phyloP scores from a whole-genome alignment of 1,140 invertebrate species.

The Drosophila santomea region DNA sequence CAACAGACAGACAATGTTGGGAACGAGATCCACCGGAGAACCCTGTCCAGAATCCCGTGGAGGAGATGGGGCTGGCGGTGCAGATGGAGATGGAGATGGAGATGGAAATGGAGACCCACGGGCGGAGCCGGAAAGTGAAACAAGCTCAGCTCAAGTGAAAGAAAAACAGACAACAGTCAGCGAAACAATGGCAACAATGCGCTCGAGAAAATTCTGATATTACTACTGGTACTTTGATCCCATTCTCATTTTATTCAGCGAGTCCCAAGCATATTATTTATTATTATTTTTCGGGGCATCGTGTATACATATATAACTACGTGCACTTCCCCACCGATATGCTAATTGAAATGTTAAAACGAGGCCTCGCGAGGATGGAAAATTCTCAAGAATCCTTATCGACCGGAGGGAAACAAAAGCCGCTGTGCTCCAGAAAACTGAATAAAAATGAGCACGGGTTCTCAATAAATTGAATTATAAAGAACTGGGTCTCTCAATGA shows the following conservation, averaged over 20 bases:
- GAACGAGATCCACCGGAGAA: background rate
- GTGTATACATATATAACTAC: conserved; percentile 4
- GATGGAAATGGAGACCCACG: conserved; percentile 1
- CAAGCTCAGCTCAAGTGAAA: conserved; percentile 72
- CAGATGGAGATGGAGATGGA: background rate
- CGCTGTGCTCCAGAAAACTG: conserved; percentile 10
- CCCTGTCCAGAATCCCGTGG: conserved; percentile 11
- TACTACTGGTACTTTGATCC: conserved; percentile 49
- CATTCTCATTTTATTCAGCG: conserved; percentile 43
- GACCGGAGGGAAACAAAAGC: conserved; percentile 20
- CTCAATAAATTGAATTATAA: conserved; percentile 32
- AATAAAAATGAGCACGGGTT: conserved; percentile 19
- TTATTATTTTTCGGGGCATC: conserved; percentile 39
- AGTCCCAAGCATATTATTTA: conserved; percentile 48
- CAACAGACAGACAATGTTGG: conserved; percentile 73
- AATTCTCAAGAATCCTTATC: conserved; percentile 40
- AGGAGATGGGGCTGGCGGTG: conserved; percentile 1
- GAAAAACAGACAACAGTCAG: conserved; percentile 76
- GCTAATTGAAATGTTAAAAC: conserved; percentile 63
- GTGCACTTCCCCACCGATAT: conserved; percentile 36
- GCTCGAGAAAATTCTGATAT: conserved; percentile 69
- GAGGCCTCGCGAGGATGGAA: conserved; percentile 23
- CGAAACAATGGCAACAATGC: conserved; percentile 77
- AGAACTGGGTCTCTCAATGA: conserved; percentile 14
- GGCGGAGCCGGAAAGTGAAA: conserved; percentile 74